Evolutionary conservation across 2,797 vertebrate genomes (phyloP).

Genomic region (Numenius phaeopus): DNA sequence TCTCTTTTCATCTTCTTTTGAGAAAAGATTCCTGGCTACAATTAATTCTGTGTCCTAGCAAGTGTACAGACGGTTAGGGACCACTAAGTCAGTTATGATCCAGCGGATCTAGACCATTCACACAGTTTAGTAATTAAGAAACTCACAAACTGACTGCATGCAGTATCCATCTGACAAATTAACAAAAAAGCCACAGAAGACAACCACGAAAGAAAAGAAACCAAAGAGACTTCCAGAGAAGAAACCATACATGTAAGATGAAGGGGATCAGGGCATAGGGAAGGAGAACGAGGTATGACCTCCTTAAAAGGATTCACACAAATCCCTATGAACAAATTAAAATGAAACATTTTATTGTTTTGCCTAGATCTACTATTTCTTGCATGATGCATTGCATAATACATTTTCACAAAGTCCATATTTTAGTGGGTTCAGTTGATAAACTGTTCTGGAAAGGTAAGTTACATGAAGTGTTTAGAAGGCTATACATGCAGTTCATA

Average conservation of each 20-base stretch:
- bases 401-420: rapidly evolving
- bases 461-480: neutral
- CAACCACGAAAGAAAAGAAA: neutral
- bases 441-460: neutral
- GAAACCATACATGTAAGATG: neutral
- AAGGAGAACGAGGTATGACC: neutral
- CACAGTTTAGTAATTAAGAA: neutral
- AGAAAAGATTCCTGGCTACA: neutral
- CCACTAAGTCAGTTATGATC: neutral
- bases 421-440: neutral
- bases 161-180: neutral
- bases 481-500: neutral
- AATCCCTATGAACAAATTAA: neutral
- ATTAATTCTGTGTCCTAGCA: neutral
- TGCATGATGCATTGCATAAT: neutral
- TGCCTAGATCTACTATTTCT: neutral
- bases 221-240: neutral
- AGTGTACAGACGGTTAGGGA: too few relatives aligned
- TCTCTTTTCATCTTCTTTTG: neutral
- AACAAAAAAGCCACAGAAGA: neutral
- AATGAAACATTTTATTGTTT: neutral
- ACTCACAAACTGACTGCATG: neutral
- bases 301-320: neutral
- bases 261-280: neutral
- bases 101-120: neutral